Evolutionary conservation across 2,113 vertebrate genomes (phyloP).

Genomic region (Bombycilla garrulus): DNA sequence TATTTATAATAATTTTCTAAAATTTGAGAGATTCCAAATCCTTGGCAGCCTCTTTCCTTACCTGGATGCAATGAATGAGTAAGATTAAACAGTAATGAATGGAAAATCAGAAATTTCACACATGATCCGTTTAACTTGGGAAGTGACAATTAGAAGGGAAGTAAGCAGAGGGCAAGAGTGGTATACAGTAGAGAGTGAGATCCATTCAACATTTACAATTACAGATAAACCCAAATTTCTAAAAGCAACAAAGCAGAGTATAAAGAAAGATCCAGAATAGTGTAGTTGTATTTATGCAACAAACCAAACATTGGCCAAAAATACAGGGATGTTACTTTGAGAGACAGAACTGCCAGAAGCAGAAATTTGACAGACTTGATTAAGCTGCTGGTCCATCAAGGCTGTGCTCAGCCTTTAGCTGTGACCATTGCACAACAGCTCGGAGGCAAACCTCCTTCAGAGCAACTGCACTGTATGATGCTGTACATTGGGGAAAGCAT

Average conservation of each 20-base stretch:
- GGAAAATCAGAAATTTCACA: not conserved
- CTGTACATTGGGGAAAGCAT: not conserved
- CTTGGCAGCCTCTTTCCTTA: not conserved
- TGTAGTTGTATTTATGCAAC: not conserved
- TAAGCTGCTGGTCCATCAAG: constrained; percentile 27
- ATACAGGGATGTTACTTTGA: not conserved
- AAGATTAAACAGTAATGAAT: not conserved
- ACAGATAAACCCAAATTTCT: not conserved
- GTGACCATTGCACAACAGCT: not conserved
- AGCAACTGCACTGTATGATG: not conserved
- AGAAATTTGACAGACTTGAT: constrained; percentile 37
- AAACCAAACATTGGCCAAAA: not conserved
- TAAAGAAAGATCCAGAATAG: not conserved
- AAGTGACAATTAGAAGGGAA: not conserved
- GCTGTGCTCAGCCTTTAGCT: not conserved
- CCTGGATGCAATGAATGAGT: not conserved
- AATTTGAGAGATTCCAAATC: not conserved
- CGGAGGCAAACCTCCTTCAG: not conserved
- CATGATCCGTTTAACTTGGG: not conserved
- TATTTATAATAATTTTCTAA: not conserved
- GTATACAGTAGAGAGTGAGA: not conserved
- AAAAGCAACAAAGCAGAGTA: not conserved
- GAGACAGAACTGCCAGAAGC: not conserved
- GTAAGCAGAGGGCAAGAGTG: not conserved
- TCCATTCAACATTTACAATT: not conserved